A percentile compares a stretch with the other conserved stretches of the same genome.
phyloP scores from a whole-genome alignment of 2,888 invertebrate species.

The Drosophila trichaetosa region DNA sequence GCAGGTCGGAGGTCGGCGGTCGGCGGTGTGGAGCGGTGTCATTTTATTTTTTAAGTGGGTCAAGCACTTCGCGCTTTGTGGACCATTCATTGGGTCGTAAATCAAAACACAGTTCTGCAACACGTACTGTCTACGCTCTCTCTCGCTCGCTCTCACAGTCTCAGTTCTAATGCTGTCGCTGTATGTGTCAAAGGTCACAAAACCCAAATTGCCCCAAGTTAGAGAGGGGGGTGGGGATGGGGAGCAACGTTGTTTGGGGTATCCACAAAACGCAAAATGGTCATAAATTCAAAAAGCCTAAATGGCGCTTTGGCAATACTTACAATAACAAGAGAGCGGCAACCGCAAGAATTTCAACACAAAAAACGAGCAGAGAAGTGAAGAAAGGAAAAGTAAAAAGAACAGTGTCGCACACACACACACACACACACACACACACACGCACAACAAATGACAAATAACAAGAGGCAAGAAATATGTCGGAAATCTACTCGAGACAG shows the following conservation, averaged over 20 bases:
- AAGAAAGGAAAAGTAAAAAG: background rate
- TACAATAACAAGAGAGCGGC: constrained; percentile 30
- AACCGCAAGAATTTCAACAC: constrained; percentile 39
- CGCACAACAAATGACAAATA: constrained; percentile 75
- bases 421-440: constrained; percentile 13
- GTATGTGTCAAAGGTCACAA: constrained; percentile 63
- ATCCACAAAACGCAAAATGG: constrained; percentile 74
- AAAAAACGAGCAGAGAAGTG: constrained; percentile 5
- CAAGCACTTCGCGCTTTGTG: constrained; percentile 43
- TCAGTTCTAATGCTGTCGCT: background rate
- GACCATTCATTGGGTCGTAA: constrained; percentile 44
- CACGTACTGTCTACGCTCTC: constrained; percentile 19
- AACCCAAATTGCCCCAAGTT: constrained; percentile 56
- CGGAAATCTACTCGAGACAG: constrained; percentile 74
- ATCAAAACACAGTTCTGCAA: constrained; percentile 51
- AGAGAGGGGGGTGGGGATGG: background rate
- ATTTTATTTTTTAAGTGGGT: constrained; percentile 41
- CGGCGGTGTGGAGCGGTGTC: background rate
- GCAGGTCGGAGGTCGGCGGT: background rate
- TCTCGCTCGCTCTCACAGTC: background rate
- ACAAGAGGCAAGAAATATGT: constrained; percentile 73
- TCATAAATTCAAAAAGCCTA: constrained; percentile 76
- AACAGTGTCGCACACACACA: background rate
- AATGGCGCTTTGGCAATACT: constrained; percentile 67
- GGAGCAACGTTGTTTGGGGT: background rate